These are phyloP conservation scores for roundworm (Caenorhabditis elegans) DNA, from an alignment of 1,140 invertebrate species.

Conservation along the genomic window DNA sequence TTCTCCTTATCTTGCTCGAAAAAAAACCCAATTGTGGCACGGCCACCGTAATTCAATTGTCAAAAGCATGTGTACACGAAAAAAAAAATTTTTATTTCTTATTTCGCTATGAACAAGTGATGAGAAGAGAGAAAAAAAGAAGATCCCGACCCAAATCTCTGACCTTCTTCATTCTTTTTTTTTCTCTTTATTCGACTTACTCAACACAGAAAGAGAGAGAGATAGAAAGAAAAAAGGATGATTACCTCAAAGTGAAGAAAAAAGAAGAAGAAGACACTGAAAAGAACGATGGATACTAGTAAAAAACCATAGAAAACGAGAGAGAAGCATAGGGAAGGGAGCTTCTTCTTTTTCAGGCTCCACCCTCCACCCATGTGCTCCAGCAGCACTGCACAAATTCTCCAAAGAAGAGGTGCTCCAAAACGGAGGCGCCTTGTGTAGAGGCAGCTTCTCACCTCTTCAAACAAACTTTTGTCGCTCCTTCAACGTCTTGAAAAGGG, in stretches of 20 bases:
- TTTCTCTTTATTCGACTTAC: too few relatives aligned
- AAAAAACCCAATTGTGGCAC: constrained; percentile 16
- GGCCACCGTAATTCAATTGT: constrained; percentile 20
- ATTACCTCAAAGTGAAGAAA: constrained; percentile 30
- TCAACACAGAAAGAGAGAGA: too few relatives aligned
- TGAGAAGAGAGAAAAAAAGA: constrained; percentile 11
- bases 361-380: not conserved
- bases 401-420: constrained; percentile 26
- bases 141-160: constrained; percentile 22
- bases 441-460: constrained; percentile 24
- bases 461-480: constrained; percentile 28
- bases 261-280: constrained; percentile 21
- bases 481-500: constrained; percentile 25
- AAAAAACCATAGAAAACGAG: not conserved
- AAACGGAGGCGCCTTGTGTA: not conserved
- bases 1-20: not conserved
- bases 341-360: not conserved
- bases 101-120: not conserved
- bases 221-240: constrained; percentile 5
- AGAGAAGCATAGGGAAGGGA: not conserved
- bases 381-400: not conserved
- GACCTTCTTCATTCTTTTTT: constrained; percentile 8
- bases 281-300: constrained; percentile 21
- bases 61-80: constrained; percentile 17
- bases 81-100: not conserved